Percentiles rank a stretch among this genome's conserved stretches.
Conservation (phyloP, 1,140 invertebrate genomes). For the Meloidogyne floridensis region DNA sequence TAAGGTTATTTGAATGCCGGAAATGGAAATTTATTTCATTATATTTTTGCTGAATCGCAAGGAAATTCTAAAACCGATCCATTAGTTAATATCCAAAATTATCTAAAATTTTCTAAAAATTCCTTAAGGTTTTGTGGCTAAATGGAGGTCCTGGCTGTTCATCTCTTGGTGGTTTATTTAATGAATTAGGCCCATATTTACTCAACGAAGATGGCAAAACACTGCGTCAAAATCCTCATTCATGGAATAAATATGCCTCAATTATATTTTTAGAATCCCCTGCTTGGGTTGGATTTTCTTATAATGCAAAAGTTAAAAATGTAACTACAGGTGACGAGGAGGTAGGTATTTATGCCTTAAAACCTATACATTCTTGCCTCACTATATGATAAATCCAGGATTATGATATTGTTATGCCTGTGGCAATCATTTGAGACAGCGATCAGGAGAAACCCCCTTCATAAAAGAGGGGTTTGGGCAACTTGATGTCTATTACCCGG, state of each 20-base stretch:
- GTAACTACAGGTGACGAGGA: slow-evolving; percentile 52
- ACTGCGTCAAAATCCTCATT: slow-evolving; percentile 57
- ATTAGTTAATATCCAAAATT: slow-evolving; percentile 68
- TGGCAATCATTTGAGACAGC: background rate
- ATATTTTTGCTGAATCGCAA: slow-evolving; percentile 58
- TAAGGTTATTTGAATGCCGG: slow-evolving; percentile 18
- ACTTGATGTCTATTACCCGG: background rate
- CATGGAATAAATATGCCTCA: no score
- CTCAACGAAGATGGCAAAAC: slow-evolving; percentile 66
- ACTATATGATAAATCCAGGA: background rate
- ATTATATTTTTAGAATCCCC: no score
- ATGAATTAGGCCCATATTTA: slow-evolving; percentile 70
- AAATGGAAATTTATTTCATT: slow-evolving; percentile 20
- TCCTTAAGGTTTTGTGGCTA: slow-evolving; percentile 70
- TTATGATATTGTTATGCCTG: slow-evolving; percentile 3
- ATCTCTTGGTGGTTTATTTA: slow-evolving; percentile 69
- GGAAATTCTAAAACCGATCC: slow-evolving; percentile 68
- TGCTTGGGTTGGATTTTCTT: no score
- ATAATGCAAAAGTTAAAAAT: slow-evolving; percentile 60
- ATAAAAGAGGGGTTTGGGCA: no score
- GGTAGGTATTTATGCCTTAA: slow-evolving; percentile 54
- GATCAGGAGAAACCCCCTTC: background rate
- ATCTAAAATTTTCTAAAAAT: slow-evolving; percentile 40
- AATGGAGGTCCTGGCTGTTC: slow-evolving; percentile 72
- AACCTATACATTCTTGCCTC: slow-evolving; percentile 39